These are phyloP conservation scores for Strongylocentrotus purpuratus DNA, from an alignment of 35 echinoderm and acorn worm genomes.

Conservation along the genomic window DNA sequence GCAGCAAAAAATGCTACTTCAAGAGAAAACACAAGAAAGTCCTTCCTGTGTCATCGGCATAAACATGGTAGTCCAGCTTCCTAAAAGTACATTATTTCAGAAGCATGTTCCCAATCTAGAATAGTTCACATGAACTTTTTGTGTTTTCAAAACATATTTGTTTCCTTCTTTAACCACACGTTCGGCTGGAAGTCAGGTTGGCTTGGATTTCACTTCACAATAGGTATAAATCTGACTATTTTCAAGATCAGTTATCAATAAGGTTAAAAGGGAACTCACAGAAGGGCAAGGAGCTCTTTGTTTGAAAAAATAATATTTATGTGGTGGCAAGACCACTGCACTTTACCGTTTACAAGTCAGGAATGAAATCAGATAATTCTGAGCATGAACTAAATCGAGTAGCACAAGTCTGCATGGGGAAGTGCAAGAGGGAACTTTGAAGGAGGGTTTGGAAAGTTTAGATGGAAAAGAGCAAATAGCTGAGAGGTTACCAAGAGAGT, in stretches of 20 bases:
- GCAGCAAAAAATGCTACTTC: neutral
- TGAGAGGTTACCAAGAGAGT: neutral
- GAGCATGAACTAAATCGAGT: neutral
- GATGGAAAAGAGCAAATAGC: neutral
- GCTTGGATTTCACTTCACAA: neutral
- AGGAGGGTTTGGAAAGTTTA: neutral
- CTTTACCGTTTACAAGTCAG: neutral
- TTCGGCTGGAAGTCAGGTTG: neutral
- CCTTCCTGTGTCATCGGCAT: neutral
- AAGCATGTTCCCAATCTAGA: neutral
- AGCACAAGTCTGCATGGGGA: neutral
- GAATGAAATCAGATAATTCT: neutral
- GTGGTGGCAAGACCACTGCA: conserved; percentile 1
- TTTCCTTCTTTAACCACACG: neutral
- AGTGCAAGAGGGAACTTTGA: neutral
- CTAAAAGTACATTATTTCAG: neutral
- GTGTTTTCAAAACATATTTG: neutral
- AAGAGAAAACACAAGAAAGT: neutral
- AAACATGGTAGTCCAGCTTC: neutral
- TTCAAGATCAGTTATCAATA: neutral
- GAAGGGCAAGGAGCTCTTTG: neutral
- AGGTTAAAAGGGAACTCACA: neutral
- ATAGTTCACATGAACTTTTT: neutral
- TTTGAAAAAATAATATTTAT: neutral
- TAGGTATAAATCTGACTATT: neutral